Percentiles rank a stretch among this genome's conserved stretches.
These are phyloP conservation scores for Protophormia terraenovae DNA, from an alignment of 2,888 invertebrate genomes.

Conservation along the genomic window DNA sequence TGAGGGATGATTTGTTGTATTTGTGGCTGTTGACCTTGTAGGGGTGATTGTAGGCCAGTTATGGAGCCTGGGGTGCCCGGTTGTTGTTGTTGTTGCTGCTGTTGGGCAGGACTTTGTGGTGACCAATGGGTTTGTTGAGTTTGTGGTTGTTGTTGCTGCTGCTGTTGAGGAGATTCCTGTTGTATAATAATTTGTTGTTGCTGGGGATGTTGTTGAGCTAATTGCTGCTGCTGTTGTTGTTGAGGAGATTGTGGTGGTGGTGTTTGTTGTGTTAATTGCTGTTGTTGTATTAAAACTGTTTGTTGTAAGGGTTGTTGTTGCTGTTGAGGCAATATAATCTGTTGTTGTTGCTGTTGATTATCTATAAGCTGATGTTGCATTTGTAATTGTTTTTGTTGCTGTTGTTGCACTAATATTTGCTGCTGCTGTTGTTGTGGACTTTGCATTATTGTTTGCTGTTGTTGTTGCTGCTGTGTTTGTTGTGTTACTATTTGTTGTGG, in stretches of 20 bases:
- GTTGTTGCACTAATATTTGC: conserved; percentile 81
- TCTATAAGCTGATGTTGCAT: conserved; percentile 71
- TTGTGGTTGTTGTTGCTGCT: conserved; percentile 68
- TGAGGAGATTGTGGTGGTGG: conserved; percentile 77
- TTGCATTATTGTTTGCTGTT: conserved; percentile 48
- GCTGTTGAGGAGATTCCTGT: conserved; percentile 81
- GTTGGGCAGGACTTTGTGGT: conserved; percentile 78
- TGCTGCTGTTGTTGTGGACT: conserved; percentile 70
- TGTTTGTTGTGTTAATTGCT: conserved; percentile 71
- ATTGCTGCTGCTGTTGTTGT: conserved; percentile 76
- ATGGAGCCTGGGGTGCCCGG: conserved; percentile 72
- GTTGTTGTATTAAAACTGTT: conserved; percentile 79
- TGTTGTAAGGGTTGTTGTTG: conserved; percentile 73
- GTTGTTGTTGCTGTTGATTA: conserved; percentile 72
- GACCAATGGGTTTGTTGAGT: conserved; percentile 81
- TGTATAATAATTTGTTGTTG: conserved; percentile 84
- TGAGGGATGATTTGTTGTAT: conserved; percentile 68
- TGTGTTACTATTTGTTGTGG: conserved; percentile 60
- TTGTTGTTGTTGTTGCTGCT: conserved; percentile 72
- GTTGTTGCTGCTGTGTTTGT: conserved; percentile 3
- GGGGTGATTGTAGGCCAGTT: conserved; percentile 73
- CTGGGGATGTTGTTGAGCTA: conserved; percentile 75
- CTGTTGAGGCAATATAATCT: conserved; percentile 72
- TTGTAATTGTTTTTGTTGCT: conserved; percentile 82
- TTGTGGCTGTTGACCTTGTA: conserved; percentile 69